These are phyloP conservation scores for Rhabditoides inermis DNA, from an alignment of 2,888 invertebrate genomes.

Conservation along the genomic window DNA sequence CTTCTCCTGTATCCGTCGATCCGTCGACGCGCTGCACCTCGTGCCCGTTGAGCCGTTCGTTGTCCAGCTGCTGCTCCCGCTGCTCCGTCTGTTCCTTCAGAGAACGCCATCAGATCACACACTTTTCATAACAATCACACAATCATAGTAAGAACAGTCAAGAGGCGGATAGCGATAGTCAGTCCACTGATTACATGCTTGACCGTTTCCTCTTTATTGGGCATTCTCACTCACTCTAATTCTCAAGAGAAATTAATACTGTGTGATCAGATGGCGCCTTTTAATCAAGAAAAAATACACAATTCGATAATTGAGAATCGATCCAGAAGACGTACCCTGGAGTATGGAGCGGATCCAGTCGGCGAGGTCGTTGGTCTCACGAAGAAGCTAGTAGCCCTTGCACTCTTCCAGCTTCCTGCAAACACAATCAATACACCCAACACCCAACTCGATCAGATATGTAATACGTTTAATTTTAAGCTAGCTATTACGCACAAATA, in stretches of 20 bases:
- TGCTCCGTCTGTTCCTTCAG: conserved; percentile 87
- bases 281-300: no score
- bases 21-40: conserved; percentile 89
- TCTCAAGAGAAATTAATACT: neutral
- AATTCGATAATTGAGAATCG: no score
- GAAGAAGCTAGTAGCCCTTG: conserved; percentile 90
- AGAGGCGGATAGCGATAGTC: no score
- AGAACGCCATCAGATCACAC: conserved; percentile 79
- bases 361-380: conserved; percentile 91
- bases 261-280: no score
- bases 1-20: conserved; percentile 69
- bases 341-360: conserved; percentile 95
- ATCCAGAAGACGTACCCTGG: conserved; percentile 63
- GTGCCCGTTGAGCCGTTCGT: no score
- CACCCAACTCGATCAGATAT: no score
- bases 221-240: no score
- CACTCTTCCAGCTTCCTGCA: conserved; percentile 85
- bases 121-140: neutral
- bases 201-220: no score
- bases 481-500: no score
- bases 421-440: neutral
- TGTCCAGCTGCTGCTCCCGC: conserved; percentile 85
- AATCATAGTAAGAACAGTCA: no score
- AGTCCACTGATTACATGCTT: no score
- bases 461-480: no score